Evolutionary conservation across 2,113 vertebrate species (phyloP).

Genomic region (Lophura nycthemera): DNA sequence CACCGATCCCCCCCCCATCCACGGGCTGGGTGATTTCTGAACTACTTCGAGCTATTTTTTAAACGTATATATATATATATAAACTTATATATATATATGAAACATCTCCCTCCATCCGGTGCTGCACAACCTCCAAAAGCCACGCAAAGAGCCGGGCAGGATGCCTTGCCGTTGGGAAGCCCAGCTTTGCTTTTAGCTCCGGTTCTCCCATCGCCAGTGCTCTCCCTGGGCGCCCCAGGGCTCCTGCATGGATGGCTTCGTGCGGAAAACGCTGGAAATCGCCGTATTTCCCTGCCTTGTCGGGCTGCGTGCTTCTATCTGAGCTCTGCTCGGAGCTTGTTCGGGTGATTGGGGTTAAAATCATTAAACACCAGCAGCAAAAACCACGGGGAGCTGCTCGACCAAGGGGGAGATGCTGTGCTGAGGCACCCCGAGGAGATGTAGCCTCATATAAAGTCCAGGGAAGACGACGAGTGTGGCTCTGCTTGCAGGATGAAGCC

Average conservation of each 20-base stretch:
- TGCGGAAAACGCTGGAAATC: background rate
- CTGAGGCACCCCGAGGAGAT: background rate
- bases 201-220: background rate
- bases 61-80: background rate
- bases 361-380: background rate
- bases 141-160: background rate
- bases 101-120: background rate
- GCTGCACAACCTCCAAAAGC: background rate
- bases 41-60: background rate
- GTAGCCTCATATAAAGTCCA: accelerated
- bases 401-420: background rate
- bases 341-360: background rate
- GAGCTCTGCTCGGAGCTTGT: background rate
- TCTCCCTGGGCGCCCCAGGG: background rate
- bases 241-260: background rate
- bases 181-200: background rate
- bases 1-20: background rate
- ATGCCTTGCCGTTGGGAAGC: background rate
- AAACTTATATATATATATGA: too few species aligned
- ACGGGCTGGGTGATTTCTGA: background rate
- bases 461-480: accelerated
- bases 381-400: background rate
- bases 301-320: accelerated
- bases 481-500: background rate
- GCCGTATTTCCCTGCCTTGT: background rate